Evolutionary conservation across 1,140 invertebrate genomes (phyloP), one percentile per base, ranked within the genome.

Genomic region (Parapsyche elsis): DNA sequence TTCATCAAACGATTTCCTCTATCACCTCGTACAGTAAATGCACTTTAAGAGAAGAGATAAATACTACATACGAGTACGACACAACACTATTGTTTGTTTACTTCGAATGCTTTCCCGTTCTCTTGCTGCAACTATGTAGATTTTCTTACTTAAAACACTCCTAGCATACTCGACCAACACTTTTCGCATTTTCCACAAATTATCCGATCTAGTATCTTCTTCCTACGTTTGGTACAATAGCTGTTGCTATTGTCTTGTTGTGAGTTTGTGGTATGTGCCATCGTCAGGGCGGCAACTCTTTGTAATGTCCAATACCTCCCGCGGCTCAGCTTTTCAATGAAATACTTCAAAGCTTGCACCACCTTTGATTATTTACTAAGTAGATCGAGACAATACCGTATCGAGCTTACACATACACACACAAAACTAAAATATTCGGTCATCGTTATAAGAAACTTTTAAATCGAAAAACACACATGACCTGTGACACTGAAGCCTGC

Each of bases 301-400:
- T 77, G 75, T 77, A 77, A 77, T 77, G 75, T 77, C 75, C 75
- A 77, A 77, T 77, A 77, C 75, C 75, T 77, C 75, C 75, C 75
- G 75, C 75, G 75, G 75, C 75, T 77, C 75, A 30, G 75, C 46
- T 53, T 77, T 77, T 77, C 75, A 77, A 77, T 77, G 75, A 77
- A 77, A 77, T 77, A 77, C 75, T 77, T 77, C 75, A 77, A 77
- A 77, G 75, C 75, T 77, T 59, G 75, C 75, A 77, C 75, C 75
- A 77, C 75, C 75, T 77, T 77, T 77, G 75, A 77, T 77, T 77
- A 77, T 77, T 77, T 77, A 77, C 75, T 77, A 77, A 64, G 49
- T 59, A 77, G 75, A 77, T 77, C 59, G 75, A 77, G 71, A 75
- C 71, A 75, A 75, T 75, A 53, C 38, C 45, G 44, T 23, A 67